Evolutionary conservation across 2,113 vertebrate genomes (phyloP).

Genomic region (Galbula dea): DNA sequence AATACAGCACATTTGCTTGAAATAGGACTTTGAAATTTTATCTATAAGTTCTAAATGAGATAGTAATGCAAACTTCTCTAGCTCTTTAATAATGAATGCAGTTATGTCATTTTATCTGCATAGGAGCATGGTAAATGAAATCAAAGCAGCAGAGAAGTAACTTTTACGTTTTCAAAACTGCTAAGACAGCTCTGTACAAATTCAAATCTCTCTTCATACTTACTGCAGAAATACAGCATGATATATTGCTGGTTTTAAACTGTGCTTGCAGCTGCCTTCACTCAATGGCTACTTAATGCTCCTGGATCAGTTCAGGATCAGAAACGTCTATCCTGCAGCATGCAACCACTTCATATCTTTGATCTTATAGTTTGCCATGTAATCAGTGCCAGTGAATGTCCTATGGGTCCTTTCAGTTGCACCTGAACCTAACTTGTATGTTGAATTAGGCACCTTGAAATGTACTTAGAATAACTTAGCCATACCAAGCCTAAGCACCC

Average conservation of each 20-base stretch:
- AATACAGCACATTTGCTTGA: slow-evolving; percentile 32
- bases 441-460: not conserved
- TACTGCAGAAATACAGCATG: not conserved
- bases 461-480: not conserved
- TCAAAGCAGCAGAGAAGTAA: slow-evolving; percentile 7
- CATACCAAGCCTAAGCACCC: not conserved
- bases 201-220: not conserved
- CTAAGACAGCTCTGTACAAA: not conserved
- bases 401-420: not conserved
- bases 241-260: not conserved
- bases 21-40: slow-evolving; percentile 51
- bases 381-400: not conserved
- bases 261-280: not conserved
- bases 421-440: not conserved
- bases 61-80: slow-evolving; percentile 21
- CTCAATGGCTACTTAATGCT: not conserved
- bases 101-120: slow-evolving; percentile 30
- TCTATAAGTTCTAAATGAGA: slow-evolving; percentile 46
- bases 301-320: not conserved
- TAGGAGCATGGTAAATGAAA: slow-evolving; percentile 19
- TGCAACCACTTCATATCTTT: not conserved
- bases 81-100: slow-evolving; percentile 47
- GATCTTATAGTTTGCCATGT: not conserved
- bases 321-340: not conserved
- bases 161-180: not conserved